Evolutionary conservation across 2,113 vertebrate species (phyloP).

Genomic region (Lepidothrix coronata): DNA sequence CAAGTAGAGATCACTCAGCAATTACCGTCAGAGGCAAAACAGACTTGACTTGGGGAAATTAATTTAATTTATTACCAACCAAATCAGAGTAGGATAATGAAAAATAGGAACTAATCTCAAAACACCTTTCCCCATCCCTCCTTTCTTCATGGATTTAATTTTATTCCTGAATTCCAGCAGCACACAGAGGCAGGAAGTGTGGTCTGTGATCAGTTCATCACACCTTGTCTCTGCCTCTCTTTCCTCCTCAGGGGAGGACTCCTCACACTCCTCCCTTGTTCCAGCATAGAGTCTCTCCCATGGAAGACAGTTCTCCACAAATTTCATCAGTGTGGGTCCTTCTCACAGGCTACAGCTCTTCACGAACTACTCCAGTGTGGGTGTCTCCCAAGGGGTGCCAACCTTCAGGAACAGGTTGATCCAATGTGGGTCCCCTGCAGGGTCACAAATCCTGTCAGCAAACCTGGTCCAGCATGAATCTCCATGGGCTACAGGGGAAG

Average conservation of each 20-base stretch:
- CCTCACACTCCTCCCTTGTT: not conserved
- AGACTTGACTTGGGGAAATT: not conserved
- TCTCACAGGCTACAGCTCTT: not conserved
- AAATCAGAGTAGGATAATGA: not conserved
- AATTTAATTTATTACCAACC: not conserved
- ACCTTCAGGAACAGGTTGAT: not conserved
- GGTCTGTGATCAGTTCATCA: too few species aligned
- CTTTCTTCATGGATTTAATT: not conserved
- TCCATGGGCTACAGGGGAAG: not conserved
- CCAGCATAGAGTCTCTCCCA: not conserved
- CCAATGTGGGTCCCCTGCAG: not conserved
- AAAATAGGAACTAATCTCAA: not conserved
- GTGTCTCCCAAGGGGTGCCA: too few species aligned
- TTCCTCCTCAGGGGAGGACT: not conserved
- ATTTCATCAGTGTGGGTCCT: too few species aligned
- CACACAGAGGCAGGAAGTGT: rapidly evolving
- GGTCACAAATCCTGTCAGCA: not conserved
- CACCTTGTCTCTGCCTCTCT: not conserved
- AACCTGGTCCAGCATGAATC: not conserved
- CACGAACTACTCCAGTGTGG: not conserved
- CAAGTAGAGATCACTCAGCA: not conserved
- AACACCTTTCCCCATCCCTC: not conserved
- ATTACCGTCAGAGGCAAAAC: not conserved
- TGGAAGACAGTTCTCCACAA: too few species aligned
- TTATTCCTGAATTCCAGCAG: not conserved